A percentile compares a stretch with the other conserved stretches of the same genome.
phyloP scores from a whole-genome alignment of 2,797 vertebrate genomes.

The Leuciscus waleckii region DNA sequence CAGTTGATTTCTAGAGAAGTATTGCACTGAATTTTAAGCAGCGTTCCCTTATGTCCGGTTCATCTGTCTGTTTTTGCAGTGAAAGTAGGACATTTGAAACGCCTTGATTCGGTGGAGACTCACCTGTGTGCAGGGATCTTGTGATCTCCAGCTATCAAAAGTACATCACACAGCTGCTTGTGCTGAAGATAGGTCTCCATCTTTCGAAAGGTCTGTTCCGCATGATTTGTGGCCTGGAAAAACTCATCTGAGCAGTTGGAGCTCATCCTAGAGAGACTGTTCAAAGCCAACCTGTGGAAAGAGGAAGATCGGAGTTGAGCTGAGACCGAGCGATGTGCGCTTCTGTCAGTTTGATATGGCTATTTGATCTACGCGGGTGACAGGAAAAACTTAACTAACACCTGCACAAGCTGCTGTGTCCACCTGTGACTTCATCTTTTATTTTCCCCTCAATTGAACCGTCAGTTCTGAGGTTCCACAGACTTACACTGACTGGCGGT shows the following conservation, averaged over 20 bases:
- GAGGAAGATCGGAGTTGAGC: conserved; percentile 38
- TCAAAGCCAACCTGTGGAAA: conserved; percentile 80
- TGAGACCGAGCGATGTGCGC: conserved; percentile 3
- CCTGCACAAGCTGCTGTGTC: conserved; percentile 16
- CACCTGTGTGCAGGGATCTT: conserved; percentile 97
- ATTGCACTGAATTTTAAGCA: conserved; percentile 17
- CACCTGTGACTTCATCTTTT: conserved; percentile 30
- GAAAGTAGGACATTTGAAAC: conserved; percentile 15
- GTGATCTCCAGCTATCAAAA: conserved; percentile 91
- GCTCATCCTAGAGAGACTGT: conserved; percentile 85
- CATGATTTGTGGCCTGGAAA: conserved; percentile 91
- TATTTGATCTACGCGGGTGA: conserved; percentile 36
- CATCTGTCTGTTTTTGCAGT: conserved; percentile 16
- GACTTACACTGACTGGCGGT: conserved; percentile 4
- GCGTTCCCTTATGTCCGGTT: neutral
- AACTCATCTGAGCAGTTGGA: conserved; percentile 86
- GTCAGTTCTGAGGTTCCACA: neutral
- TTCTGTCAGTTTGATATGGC: conserved; percentile 37
- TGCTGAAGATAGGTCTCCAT: conserved; percentile 97
- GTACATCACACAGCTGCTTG: conserved; percentile 95
- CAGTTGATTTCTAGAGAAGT: neutral
- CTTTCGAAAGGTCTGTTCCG: conserved; percentile 92
- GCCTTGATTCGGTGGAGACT: conserved; percentile 48
- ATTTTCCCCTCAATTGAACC: neutral
- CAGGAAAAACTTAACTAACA: conserved; percentile 24